Conservation (phyloP, 2,888 invertebrate genomes). For the Oscheius sp. region DNA sequence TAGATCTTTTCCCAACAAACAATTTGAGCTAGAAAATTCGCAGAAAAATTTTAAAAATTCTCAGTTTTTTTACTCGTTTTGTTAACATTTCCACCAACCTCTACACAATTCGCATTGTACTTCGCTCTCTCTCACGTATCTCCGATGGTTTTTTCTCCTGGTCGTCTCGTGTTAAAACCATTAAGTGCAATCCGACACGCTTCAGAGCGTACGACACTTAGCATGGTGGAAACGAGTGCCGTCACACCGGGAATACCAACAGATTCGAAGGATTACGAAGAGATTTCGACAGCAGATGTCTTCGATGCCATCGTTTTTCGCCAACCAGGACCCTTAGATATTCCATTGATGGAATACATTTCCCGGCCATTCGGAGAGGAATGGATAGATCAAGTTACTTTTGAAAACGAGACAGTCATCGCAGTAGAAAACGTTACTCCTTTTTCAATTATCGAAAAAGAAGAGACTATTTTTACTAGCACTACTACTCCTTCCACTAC, state of each 20-base stretch:
- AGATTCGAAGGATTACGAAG: not conserved
- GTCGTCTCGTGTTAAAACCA: conserved; percentile 27
- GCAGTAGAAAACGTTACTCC: not conserved
- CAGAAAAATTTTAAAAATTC: too few relatives aligned
- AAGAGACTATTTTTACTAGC: not conserved
- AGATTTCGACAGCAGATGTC: conserved; percentile 55
- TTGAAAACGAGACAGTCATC: not conserved
- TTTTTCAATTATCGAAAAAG: too few relatives aligned
- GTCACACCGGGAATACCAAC: not conserved
- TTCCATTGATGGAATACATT: conserved; percentile 37
- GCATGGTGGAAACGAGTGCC: not conserved
- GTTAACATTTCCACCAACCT: too few relatives aligned
- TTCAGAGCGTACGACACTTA: conserved; percentile 33
- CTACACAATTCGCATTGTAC: too few relatives aligned
- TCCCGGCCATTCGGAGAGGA: conserved; percentile 23
- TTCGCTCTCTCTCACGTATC: conserved; percentile 10
- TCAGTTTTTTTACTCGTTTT: too few relatives aligned
- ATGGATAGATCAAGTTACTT: not conserved
- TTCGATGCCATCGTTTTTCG: conserved; percentile 53
- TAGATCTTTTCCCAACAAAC: too few relatives aligned
- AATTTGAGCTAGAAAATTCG: too few relatives aligned
- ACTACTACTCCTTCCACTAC: not conserved
- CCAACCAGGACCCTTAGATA: conserved; percentile 55
- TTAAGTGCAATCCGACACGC: conserved; percentile 32
- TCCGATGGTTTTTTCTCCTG: conserved; percentile 16